Percentiles rank a stretch among this genome's conserved stretches.
These are phyloP conservation scores for Aplidium turbinatum DNA, from an alignment of 23 tunicate genomes.

Conservation along the genomic window DNA sequence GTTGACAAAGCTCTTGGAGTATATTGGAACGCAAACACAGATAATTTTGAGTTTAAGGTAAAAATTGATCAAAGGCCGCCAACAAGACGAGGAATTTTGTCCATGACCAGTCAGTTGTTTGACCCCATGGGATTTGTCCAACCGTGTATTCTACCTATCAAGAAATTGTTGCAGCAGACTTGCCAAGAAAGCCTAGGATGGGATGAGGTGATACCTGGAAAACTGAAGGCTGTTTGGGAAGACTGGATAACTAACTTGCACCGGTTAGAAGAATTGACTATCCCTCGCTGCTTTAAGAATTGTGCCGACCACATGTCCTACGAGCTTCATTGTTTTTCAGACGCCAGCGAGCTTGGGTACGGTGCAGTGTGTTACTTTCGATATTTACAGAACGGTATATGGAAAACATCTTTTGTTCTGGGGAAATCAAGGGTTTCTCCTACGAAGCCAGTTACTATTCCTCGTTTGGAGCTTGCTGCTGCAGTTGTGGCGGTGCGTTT, in stretches of 20 bases:
- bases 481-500: slow-evolving; percentile 31
- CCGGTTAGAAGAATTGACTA: not conserved
- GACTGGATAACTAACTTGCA: slow-evolving; percentile 10
- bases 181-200: not conserved
- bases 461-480: slow-evolving; percentile 26
- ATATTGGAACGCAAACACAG: slow-evolving; percentile 4
- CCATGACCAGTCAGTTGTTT: not conserved
- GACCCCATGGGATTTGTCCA: slow-evolving; percentile 24
- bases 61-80: not conserved
- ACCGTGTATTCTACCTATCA: slow-evolving; percentile 13
- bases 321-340: slow-evolving; percentile 39
- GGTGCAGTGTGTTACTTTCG: slow-evolving; percentile 35
- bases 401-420: slow-evolving; percentile 5
- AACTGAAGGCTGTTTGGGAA: not conserved
- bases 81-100: slow-evolving; percentile 20
- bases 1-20: not conserved
- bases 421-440: slow-evolving; percentile 32
- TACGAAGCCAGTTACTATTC: slow-evolving; percentile 4
- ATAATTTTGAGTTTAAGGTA: slow-evolving; percentile 8
- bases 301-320: not conserved
- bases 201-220: slow-evolving; percentile 4
- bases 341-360: slow-evolving; percentile 27
- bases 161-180: not conserved
- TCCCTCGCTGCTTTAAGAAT: slow-evolving; percentile 8
- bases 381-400: not conserved